phyloP scores from a whole-genome alignment of 2,888 invertebrate genomes.

The Luperina nickerlii region DNA sequence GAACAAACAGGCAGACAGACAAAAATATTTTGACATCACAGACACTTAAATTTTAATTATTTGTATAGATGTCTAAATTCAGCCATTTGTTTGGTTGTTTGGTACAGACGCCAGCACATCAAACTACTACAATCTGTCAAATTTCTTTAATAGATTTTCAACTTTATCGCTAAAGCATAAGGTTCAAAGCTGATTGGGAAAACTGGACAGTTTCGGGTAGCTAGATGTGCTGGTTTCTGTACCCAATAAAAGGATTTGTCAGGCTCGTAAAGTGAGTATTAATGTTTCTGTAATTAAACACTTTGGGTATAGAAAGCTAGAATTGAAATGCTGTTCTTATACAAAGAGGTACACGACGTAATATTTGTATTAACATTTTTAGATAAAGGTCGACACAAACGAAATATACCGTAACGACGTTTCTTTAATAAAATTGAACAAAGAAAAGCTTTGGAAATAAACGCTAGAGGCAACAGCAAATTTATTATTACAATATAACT shows the following conservation, averaged over 20 bases:
- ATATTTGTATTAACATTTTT: constrained; percentile 13
- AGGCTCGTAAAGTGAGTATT: background rate
- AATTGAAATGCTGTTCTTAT: background rate
- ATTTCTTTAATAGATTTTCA: no score
- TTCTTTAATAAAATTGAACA: constrained; percentile 5
- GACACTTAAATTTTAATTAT: no score
- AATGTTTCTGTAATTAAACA: background rate
- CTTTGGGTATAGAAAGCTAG: background rate
- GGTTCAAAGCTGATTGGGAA: no score
- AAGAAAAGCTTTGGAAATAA: constrained; percentile 26
- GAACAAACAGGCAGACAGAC: no score
- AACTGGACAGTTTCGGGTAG: no score
- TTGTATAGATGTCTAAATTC: no score
- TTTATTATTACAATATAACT: constrained; percentile 25
- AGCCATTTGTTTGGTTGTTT: no score
- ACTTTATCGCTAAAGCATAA: no score
- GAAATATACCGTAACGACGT: constrained; percentile 28
- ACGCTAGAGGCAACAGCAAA: constrained; percentile 38
- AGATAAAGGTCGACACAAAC: constrained; percentile 27
- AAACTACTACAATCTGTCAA: no score
- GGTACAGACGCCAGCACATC: background rate
- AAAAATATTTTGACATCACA: no score
- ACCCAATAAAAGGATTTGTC: background rate
- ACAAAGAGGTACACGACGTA: background rate
- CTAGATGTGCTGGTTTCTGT: no score